Evolutionary conservation across 2,888 invertebrate genomes (phyloP).

Genomic region (Ligdia adustata): DNA sequence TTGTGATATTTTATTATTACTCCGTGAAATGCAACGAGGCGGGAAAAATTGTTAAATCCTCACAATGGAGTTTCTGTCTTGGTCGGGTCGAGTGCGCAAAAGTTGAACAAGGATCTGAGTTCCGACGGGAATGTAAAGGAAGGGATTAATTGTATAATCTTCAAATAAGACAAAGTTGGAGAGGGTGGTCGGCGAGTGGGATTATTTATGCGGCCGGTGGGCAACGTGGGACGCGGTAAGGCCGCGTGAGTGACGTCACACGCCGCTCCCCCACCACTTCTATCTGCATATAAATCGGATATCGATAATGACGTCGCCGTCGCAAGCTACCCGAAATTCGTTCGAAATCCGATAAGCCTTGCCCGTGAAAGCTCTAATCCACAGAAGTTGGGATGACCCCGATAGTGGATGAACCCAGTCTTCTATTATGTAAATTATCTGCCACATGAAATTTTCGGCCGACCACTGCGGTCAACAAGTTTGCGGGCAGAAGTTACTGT

Average conservation of each 20-base stretch:
- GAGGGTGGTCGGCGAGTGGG: conserved; percentile 54
- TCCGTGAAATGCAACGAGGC: conserved; percentile 76
- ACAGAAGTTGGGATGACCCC: conserved; percentile 80
- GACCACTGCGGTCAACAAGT: conserved; percentile 73
- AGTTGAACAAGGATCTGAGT: conserved; percentile 72
- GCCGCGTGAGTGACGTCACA: conserved; percentile 53
- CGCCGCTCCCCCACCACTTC: conserved; percentile 57
- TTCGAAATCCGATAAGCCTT: conserved; percentile 80
- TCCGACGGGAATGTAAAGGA: conserved; percentile 64
- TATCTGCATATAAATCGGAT: conserved; percentile 85
- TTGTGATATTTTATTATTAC: conserved; percentile 82
- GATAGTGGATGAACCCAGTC: conserved; percentile 78
- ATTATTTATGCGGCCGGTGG: conserved; percentile 56
- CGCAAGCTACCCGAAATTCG: conserved; percentile 79
- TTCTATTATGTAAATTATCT: conserved; percentile 83
- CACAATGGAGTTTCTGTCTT: conserved; percentile 76
- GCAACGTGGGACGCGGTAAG: conserved; percentile 36
- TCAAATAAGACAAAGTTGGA: conserved; percentile 64
- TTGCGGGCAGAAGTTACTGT: conserved; percentile 71
- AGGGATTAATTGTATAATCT: conserved; percentile 69
- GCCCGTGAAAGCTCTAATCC: conserved; percentile 79
- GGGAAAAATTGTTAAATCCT: conserved; percentile 79
- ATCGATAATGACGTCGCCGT: conserved; percentile 81
- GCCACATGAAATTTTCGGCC: conserved; percentile 75
- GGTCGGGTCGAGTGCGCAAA: conserved; percentile 75